These are phyloP conservation scores for Noctua janthina DNA, from an alignment of 2,888 invertebrate genomes.

Conservation along the genomic window DNA sequence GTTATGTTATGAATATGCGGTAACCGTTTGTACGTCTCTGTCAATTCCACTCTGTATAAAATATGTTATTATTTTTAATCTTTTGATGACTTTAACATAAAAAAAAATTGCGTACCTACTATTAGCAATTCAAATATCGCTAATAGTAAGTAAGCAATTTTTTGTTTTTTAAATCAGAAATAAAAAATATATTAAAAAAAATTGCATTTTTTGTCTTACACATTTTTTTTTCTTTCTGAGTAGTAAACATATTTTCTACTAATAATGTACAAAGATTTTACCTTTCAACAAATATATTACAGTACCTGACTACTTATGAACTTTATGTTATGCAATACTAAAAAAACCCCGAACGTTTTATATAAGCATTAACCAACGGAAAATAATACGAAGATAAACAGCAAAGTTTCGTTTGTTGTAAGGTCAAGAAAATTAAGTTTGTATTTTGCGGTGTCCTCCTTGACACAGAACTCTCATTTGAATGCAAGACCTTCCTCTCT, in stretches of 20 bases:
- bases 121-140: no score
- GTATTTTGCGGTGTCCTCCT: conserved; percentile 69
- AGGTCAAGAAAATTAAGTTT: conserved; percentile 72
- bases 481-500: conserved; percentile 73
- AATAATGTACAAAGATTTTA: neutral
- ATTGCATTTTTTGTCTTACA: no score
- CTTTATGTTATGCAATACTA: conserved; percentile 1
- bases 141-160: no score
- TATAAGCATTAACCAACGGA: conserved; percentile 14
- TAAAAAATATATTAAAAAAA: no score
- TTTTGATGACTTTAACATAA: neutral
- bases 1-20: no score
- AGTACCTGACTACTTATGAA: neutral
- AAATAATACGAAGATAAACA: conserved; percentile 36
- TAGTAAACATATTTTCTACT: no score
- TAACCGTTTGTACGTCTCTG: neutral
- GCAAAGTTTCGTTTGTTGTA: conserved; percentile 46
- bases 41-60: neutral
- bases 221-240: no score
- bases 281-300: neutral
- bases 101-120: neutral
- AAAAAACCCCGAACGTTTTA: conserved; percentile 5
- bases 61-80: neutral
- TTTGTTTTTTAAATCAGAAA: neutral
- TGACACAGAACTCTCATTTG: conserved; percentile 73